phyloP scores from a whole-genome alignment of 2,888 invertebrate species.

The Conops quadrifasciatus region DNA sequence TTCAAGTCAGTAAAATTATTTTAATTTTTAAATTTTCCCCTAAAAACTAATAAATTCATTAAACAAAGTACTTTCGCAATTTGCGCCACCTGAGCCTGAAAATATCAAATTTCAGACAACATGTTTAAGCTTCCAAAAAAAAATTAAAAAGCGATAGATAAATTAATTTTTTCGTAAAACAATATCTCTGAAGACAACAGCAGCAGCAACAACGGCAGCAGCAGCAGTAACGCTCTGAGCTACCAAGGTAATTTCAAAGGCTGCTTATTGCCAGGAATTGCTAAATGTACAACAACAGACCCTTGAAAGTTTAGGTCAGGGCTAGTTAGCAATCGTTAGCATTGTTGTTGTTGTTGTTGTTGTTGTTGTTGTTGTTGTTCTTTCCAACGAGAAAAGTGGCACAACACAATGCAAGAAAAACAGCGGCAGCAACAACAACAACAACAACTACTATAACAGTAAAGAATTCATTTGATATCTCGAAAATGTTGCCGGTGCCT shows the following conservation, averaged over 20 bases:
- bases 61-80: too few species aligned
- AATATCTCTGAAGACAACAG: background rate
- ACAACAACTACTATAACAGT: background rate
- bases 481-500: slow-evolving; percentile 33
- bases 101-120: slow-evolving; percentile 21
- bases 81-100: too few species aligned
- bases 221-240: background rate
- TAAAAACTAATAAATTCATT: slow-evolving; percentile 11
- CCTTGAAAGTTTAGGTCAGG: slow-evolving; percentile 10
- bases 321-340: background rate
- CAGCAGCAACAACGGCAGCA: slow-evolving; percentile 9
- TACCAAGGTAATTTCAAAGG: background rate
- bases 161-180: slow-evolving; percentile 7
- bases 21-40: too few species aligned
- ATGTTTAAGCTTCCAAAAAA: slow-evolving; percentile 20
- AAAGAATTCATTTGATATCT: slow-evolving; percentile 35
- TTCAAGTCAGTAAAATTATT: too few species aligned
- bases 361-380: background rate
- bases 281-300: background rate
- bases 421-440: background rate
- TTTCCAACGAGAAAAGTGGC: background rate
- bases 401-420: background rate
- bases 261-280: background rate
- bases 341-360: background rate
- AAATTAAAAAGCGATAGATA: slow-evolving; percentile 10